These are phyloP conservation scores for Melipona quadrifasciata DNA, from an alignment of 1,140 invertebrate species.

Conservation along the genomic window DNA sequence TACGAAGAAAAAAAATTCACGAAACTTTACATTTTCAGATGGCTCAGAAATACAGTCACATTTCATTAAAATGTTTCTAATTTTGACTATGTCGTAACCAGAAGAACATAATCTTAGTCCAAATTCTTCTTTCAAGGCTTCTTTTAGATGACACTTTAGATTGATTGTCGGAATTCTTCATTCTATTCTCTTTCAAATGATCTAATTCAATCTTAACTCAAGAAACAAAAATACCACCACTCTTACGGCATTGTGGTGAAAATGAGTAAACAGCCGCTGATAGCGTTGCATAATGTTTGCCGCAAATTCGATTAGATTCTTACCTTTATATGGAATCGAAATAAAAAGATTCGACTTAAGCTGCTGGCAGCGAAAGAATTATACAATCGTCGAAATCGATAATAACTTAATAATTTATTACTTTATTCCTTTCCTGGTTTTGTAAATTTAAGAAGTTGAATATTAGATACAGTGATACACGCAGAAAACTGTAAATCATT, in stretches of 20 bases:
- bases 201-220: not conserved
- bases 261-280: not conserved
- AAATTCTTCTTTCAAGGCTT: not conserved
- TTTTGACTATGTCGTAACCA: not conserved
- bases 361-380: not conserved
- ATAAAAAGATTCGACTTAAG: conserved; percentile 13
- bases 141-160: not conserved
- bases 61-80: not conserved
- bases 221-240: not conserved
- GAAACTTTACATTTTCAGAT: no score
- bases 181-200: not conserved
- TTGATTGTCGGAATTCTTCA: not conserved
- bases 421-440: not conserved
- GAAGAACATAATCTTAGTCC: no score
- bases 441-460: not conserved
- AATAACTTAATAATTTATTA: not conserved
- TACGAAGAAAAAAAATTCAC: no score
- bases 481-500: not conserved
- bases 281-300: conserved; percentile 21
- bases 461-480: not conserved
- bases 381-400: conserved; percentile 13
- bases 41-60: no score
- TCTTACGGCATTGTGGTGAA: not conserved
- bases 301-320: conserved; percentile 36
- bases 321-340: conserved; percentile 40